Conservation (phyloP, 1,140 invertebrate species). For the Micrasema longulum region DNA sequence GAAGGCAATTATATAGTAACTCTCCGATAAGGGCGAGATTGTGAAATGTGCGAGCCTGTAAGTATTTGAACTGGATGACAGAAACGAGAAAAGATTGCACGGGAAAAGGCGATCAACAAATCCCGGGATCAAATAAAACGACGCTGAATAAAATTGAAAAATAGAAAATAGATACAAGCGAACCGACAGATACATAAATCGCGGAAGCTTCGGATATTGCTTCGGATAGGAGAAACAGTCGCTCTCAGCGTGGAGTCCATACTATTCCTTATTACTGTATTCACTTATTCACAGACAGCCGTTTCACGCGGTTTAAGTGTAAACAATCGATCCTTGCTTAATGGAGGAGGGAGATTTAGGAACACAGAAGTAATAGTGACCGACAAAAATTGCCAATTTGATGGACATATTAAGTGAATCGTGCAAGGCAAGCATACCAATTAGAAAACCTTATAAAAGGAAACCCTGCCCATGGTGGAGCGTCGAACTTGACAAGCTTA, state of each 20-base stretch:
- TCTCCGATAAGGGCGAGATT: too few species aligned
- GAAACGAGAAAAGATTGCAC: slow-evolving; percentile 38
- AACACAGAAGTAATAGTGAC: too few species aligned
- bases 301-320: slow-evolving; percentile 36
- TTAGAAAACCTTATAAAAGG: too few species aligned
- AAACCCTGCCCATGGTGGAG: too few species aligned
- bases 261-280: not conserved
- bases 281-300: slow-evolving; percentile 8
- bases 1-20: too few species aligned
- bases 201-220: slow-evolving; percentile 40
- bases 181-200: slow-evolving; percentile 44
- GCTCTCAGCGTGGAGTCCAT: slow-evolving; percentile 1
- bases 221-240: not conserved
- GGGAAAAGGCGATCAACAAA: slow-evolving; percentile 42
- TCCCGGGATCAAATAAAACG: slow-evolving; percentile 43
- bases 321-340: slow-evolving; percentile 37
- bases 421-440: too few species aligned
- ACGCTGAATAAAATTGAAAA: slow-evolving; percentile 45
- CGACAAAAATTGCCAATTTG: too few species aligned
- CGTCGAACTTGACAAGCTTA: too few species aligned
- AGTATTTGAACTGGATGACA: slow-evolving; percentile 26
- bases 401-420: too few species aligned
- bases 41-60: slow-evolving; percentile 15
- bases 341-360: slow-evolving; percentile 32
- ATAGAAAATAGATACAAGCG: slow-evolving; percentile 39